These are phyloP conservation scores for Solenopsis invicta DNA, from an alignment of 1,140 invertebrate genomes.

Conservation along the genomic window DNA sequence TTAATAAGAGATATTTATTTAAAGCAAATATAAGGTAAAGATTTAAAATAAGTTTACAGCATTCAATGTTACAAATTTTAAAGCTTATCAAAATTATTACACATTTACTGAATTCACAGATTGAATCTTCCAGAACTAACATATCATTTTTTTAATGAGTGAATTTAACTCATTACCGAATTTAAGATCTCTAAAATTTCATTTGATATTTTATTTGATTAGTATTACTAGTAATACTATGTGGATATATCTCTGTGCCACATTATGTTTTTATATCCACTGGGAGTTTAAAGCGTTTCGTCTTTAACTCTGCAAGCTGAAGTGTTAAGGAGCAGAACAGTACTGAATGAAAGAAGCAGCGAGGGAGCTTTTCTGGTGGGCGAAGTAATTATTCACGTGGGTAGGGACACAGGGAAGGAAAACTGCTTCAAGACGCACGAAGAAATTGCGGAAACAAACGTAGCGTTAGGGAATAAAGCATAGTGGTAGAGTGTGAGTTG, in stretches of 20 bases:
- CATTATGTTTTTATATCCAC: neutral
- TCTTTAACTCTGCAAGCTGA: constrained; percentile 22
- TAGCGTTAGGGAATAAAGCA: constrained; percentile 74
- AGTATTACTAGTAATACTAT: neutral
- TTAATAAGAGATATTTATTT: neutral
- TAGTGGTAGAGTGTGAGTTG: constrained; percentile 29
- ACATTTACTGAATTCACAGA: neutral
- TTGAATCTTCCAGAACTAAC: neutral
- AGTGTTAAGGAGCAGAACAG: constrained; percentile 27
- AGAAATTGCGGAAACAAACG: constrained; percentile 69
- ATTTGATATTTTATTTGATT: neutral
- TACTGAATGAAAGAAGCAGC: constrained; percentile 39
- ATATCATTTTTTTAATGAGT: neutral
- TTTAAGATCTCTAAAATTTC: neutral
- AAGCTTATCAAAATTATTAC: neutral
- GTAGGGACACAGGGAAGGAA: constrained; percentile 56
- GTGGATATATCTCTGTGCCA: neutral
- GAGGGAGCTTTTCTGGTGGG: constrained; percentile 55
- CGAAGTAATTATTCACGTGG: constrained; percentile 80
- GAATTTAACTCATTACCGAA: neutral
- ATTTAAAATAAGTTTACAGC: neutral
- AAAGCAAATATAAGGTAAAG: neutral
- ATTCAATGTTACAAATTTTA: neutral
- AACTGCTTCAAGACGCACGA: constrained; percentile 62
- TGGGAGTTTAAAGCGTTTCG: neutral